These are phyloP conservation scores for Cantharis rustica DNA, from an alignment of 2,888 invertebrate species.

Conservation along the genomic window DNA sequence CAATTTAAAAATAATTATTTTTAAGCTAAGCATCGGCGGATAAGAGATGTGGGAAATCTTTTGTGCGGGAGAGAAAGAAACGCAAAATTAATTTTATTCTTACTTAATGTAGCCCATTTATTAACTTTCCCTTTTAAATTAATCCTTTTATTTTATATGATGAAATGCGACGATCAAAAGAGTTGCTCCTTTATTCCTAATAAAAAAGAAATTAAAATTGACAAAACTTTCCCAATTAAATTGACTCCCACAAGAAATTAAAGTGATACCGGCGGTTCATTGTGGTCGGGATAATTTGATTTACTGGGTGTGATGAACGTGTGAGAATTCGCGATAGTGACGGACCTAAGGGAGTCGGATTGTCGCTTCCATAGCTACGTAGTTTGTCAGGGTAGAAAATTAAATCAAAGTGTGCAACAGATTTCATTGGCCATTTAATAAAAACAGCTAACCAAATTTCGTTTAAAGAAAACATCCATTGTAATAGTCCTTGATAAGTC, in stretches of 20 bases:
- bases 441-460: not conserved
- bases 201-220: constrained; percentile 43
- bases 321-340: constrained; percentile 35
- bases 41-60: not conserved
- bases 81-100: not conserved
- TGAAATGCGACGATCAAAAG: not conserved
- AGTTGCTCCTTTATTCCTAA: not conserved
- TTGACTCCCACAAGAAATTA: constrained; percentile 49
- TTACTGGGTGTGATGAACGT: constrained; percentile 42
- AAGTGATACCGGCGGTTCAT: constrained; percentile 39
- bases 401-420: constrained; percentile 7
- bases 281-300: constrained; percentile 46
- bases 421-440: not conserved
- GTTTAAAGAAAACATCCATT: not conserved
- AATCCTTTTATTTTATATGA: not conserved
- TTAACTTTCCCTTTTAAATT: constrained; percentile 1
- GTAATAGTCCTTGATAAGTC: not conserved
- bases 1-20: not conserved
- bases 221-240: constrained; percentile 49
- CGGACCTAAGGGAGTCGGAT: constrained; percentile 25
- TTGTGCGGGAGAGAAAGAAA: not conserved
- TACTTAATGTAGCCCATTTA: not conserved
- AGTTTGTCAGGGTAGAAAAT: not conserved
- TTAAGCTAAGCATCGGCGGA: not conserved
- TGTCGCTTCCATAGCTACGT: constrained; percentile 12